Base-by-base conservation (phyloP, 2,797 vertebrate genomes). In the Thalassophryne amazonica region DNA sequence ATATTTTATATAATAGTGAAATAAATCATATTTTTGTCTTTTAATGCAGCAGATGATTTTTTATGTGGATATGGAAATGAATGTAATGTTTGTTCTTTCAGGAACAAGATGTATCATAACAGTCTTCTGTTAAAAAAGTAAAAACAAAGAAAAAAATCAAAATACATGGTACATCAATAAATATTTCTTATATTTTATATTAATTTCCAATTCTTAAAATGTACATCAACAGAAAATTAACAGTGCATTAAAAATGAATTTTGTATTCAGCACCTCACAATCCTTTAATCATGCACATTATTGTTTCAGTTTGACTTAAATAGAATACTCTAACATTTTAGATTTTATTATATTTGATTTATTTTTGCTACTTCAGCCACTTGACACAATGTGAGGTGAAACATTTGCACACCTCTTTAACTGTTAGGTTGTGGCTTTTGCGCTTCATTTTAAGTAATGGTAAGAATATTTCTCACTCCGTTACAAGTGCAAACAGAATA, bases 131-230 rank as follows among this genome's bases (percentile, higher is more conserved):
- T 20, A 6, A 20, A 81, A 78, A 85, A 20, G 19, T 20, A 20
- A 6, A 20, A 81, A 78, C 85, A 71, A 63, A 63, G 27, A 40
- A 58, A 49, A 39, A 56, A 46, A 78, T 58, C 11, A 61, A 58
- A 36, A 60, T 46, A 55, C 50, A 57, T 60, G 15, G 33, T 73
- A 59, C 78, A 53, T 45, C 65, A 14, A 76, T 45, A 64, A 51
- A 19, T 2, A 41, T 36, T n/a, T n/a, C n/a, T n/a, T n/a, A n/a
- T n/a, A n/a, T n/a, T n/a, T n/a, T n/a, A n/a, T n/a, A n/a, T n/a
- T n/a, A n/a, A n/a, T n/a, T n/a, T n/a, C n/a, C n/a, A n/a, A n/a
- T n/a, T n/a, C n/a, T n/a, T n/a, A n/a, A n/a, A n/a, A n/a, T n/a
- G n/a, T n/a, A n/a, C n/a, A n/a, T n/a, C n/a, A n/a, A n/a, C n/a